Conservation (phyloP, 1,140 invertebrate genomes). For the Listronotus oregonensis region DNA sequence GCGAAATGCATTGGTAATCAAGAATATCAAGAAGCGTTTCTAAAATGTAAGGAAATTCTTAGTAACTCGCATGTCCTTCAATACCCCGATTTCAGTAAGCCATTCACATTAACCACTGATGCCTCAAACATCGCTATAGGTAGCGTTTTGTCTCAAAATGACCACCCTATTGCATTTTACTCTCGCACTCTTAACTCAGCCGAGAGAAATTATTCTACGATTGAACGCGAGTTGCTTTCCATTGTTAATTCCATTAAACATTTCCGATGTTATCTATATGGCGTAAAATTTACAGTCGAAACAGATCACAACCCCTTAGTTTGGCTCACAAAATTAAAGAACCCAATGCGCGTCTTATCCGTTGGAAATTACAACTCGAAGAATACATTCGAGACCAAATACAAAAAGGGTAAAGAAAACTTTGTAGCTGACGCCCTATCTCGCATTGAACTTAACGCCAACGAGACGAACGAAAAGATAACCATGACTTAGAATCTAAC, state of each 20-base stretch:
- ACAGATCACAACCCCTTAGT: constrained; percentile 39
- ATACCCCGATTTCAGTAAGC: constrained; percentile 1
- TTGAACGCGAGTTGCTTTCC: constrained; percentile 1
- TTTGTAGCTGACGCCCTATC: too few species aligned
- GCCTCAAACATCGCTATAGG: constrained; percentile 1
- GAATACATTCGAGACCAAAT: too few species aligned
- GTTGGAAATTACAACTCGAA: too few species aligned
- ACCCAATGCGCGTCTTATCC: constrained; percentile 29
- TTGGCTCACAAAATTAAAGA: constrained; percentile 55
- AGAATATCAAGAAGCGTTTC: constrained; percentile 7
- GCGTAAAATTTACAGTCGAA: constrained; percentile 32
- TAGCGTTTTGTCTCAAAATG: constrained; percentile 8
- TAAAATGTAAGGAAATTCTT: constrained; percentile 8
- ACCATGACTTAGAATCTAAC: too few species aligned
- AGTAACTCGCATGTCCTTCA: neutral
- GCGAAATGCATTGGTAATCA: neutral
- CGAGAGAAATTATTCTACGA: constrained; percentile 6
- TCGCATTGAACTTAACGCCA: too few species aligned
- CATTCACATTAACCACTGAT: constrained; percentile 3
- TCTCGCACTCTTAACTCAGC: neutral
- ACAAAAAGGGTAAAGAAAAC: too few species aligned
- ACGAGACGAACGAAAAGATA: too few species aligned
- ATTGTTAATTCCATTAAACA: neutral
- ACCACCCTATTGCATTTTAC: neutral
- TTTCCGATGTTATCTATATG: constrained; percentile 19